phyloP scores from a whole-genome alignment of 1,140 invertebrate genomes.

The Hyposmocoma kahamanoa region DNA sequence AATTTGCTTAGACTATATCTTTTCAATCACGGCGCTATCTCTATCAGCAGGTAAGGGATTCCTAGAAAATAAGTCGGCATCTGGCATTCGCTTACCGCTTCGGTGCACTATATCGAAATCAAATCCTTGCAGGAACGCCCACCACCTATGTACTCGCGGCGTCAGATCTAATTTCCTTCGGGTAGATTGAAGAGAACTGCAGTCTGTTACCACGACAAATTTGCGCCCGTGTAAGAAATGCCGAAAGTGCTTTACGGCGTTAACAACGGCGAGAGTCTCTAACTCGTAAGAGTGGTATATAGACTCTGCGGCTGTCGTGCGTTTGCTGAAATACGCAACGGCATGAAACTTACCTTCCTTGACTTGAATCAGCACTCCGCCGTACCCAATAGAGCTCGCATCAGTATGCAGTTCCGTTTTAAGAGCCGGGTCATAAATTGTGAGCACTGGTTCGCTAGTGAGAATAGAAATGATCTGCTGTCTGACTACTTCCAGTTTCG shows the following conservation, averaged over 20 bases:
- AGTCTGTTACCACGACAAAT: constrained; percentile 17
- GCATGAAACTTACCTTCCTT: constrained; percentile 20
- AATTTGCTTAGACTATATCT: neutral
- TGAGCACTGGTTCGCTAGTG: constrained; percentile 13
- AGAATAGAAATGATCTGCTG: neutral
- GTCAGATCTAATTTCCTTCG: constrained; percentile 27
- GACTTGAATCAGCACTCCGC: constrained; percentile 6
- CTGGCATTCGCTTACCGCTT: neutral
- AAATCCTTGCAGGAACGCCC: constrained; percentile 9
- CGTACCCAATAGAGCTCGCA: neutral
- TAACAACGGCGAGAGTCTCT: constrained; percentile 3
- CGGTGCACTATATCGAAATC: constrained; percentile 2
- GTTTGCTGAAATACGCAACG: constrained; percentile 7
- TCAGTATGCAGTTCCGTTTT: constrained; percentile 5
- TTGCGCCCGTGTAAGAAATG: constrained; percentile 2
- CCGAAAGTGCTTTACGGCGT: neutral
- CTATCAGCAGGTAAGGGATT: neutral
- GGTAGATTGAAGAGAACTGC: constrained; percentile 30
- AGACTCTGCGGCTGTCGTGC: neutral
- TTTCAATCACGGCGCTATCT: neutral
- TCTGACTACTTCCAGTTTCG: constrained; percentile 8
- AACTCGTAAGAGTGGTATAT: constrained; percentile 5
- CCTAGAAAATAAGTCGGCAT: constrained; percentile 4
- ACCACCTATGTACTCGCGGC: constrained; percentile 26
- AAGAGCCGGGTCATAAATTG: constrained; percentile 36